phyloP scores from a whole-genome alignment of 2,888 invertebrate genomes.

The Monochamus alternatus region DNA sequence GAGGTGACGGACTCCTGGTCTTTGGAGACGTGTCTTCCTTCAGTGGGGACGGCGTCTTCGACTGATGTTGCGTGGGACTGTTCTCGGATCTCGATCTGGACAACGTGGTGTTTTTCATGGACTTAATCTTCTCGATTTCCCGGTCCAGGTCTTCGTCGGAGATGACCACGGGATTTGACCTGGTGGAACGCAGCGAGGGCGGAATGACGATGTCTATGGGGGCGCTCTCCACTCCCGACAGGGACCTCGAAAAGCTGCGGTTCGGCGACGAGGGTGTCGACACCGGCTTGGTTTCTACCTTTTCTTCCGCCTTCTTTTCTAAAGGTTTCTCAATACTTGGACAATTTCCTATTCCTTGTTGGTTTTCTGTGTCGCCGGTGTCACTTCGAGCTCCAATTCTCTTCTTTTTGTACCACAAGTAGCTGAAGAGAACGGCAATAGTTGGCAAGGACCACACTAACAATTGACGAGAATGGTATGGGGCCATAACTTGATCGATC shows the following conservation, averaged over 20 bases:
- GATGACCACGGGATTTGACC: conserved; percentile 75
- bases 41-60: conserved; percentile 47
- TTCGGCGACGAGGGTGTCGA: neutral
- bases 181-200: conserved; percentile 63
- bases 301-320: conserved; percentile 72
- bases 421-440: conserved; percentile 84
- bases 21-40: neutral
- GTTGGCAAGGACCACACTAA: conserved; percentile 86
- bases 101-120: conserved; percentile 69
- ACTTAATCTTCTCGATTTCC: conserved; percentile 78
- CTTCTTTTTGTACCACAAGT: conserved; percentile 89
- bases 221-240: conserved; percentile 76
- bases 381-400: conserved; percentile 83
- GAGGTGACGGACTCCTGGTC: neutral
- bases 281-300: conserved; percentile 9
- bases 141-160: conserved; percentile 81
- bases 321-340: conserved; percentile 58
- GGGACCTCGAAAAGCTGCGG: conserved; percentile 62
- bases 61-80: conserved; percentile 35
- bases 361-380: conserved; percentile 76
- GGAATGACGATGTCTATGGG: conserved; percentile 78
- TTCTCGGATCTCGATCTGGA: conserved; percentile 37
- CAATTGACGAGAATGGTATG: conserved; percentile 79
- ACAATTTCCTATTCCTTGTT: conserved; percentile 37
- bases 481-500: conserved; percentile 82